Base-by-base conservation (phyloP, 1,140 invertebrate species). In the Luehdorfia chinensis region DNA sequence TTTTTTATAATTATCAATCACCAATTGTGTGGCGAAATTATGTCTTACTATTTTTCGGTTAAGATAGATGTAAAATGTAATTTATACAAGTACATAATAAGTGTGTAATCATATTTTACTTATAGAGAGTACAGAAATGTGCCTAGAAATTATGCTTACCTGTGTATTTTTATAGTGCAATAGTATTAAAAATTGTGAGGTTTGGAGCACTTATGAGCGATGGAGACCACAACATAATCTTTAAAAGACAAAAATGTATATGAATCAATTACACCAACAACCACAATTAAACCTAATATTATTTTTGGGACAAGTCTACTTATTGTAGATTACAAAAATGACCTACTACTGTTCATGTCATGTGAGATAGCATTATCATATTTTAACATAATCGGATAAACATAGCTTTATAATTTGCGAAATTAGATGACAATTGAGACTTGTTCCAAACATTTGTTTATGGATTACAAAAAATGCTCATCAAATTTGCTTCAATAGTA, bases 111-210 rank as follows among this genome's bases (percentile, higher is more conserved):
- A 59, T 70, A 69, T 57, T 67, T 65, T 70, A 66, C 67, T 45
- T 57, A 65, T 77, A 80, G 69, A 75, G 58, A 80, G 75, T 84
- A 75, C 80, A 84, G 78, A 74, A 78, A 73, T 76, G 80, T 84
- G 78, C 78, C 80, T 84, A 84, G 80, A 83, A 75, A 61, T 57
- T 84, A 76, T 79, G 78, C 76, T 83, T 78, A 75, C 59, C 59
- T 55, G 46, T 79, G 75, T 84, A 77, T 84, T 80, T 78, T 84
- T 81, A 75, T 81, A 84, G 80, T 75, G 71, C 75, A 80, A 75
- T 78, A 72, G 66, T 18, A 16, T n/a, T 27, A 37, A 28, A 30
- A 11, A 9, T 34, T 34, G 15, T 9, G 13, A 18, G 15, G 11
- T 31, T 12, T 11, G 30, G 12, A 31, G 30, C 30, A 12, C 30